These are phyloP conservation scores for Platycercus adscitus DNA, from an alignment of 2,113 vertebrate genomes.

Conservation along the genomic window DNA sequence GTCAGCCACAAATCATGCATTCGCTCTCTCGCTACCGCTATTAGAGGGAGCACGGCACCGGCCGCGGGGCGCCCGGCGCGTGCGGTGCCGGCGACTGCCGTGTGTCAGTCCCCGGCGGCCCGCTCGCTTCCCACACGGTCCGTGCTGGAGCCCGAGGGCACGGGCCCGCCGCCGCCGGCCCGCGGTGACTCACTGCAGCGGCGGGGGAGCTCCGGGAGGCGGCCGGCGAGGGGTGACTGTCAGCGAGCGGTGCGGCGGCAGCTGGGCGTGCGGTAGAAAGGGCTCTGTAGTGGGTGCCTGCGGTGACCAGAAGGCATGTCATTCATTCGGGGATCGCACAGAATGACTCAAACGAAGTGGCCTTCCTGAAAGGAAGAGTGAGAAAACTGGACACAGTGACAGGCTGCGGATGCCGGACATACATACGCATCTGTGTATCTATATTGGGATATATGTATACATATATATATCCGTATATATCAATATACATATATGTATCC, in stretches of 20 bases:
- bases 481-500: neutral
- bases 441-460: neutral
- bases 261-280: neutral
- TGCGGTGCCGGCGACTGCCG: no score
- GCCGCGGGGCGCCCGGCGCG: neutral
- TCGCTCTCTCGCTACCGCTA: no score
- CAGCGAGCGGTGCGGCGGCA: neutral
- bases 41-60: slow-evolving; percentile 3
- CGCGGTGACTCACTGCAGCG: neutral
- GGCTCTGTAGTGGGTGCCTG: neutral
- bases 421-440: neutral
- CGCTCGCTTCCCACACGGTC: neutral
- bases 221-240: neutral
- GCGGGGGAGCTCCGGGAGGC: neutral
- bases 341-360: neutral
- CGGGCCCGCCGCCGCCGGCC: neutral
- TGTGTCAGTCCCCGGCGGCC: no score
- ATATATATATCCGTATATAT: neutral
- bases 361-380: neutral
- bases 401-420: neutral
- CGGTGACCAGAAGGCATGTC: neutral
- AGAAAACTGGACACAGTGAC: neutral
- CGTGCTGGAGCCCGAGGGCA: neutral
- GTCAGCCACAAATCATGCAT: no score
- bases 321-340: neutral